Evolutionary conservation across 2,888 invertebrate genomes (phyloP).

Genomic region (Calameuta filiformis): DNA sequence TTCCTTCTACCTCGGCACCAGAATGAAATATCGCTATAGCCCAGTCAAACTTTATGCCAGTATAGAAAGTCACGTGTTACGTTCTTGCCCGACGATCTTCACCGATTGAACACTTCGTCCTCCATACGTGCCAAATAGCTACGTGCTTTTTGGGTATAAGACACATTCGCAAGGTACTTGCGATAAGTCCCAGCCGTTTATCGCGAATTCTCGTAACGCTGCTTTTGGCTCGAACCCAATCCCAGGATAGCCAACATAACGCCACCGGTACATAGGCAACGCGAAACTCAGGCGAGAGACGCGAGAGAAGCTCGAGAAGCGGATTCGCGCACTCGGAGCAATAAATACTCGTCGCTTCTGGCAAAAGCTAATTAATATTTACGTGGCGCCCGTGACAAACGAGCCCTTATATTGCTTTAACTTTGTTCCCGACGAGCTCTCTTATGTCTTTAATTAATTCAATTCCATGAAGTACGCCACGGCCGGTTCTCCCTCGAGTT

Average conservation of each 20-base stretch:
- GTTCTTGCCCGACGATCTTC: neutral
- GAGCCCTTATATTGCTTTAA: conserved; percentile 38
- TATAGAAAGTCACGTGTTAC: neutral
- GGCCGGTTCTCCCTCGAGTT: neutral
- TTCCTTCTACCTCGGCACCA: neutral
- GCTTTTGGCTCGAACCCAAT: conserved; percentile 9
- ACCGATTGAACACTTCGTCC: neutral
- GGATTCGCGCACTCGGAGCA: conserved; percentile 23
- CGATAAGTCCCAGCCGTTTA: conserved; percentile 6
- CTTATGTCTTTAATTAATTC: conserved; percentile 47
- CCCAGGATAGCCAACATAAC: neutral
- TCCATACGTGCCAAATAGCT: neutral
- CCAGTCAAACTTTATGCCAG: neutral
- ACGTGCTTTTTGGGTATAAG: neutral
- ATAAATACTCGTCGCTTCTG: conserved; percentile 40
- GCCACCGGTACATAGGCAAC: neutral
- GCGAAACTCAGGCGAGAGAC: neutral
- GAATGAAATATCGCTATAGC: neutral
- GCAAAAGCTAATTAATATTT: conserved; percentile 53
- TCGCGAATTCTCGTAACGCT: conserved; percentile 7
- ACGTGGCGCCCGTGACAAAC: conserved; percentile 44
- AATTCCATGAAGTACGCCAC: conserved; percentile 40
- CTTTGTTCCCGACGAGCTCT: conserved; percentile 24
- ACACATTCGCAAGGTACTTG: conserved; percentile 17
- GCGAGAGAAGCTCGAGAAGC: conserved; percentile 11